These are phyloP conservation scores for Sturnus vulgaris DNA, from an alignment of 2,113 vertebrate genomes.

Conservation along the genomic window DNA sequence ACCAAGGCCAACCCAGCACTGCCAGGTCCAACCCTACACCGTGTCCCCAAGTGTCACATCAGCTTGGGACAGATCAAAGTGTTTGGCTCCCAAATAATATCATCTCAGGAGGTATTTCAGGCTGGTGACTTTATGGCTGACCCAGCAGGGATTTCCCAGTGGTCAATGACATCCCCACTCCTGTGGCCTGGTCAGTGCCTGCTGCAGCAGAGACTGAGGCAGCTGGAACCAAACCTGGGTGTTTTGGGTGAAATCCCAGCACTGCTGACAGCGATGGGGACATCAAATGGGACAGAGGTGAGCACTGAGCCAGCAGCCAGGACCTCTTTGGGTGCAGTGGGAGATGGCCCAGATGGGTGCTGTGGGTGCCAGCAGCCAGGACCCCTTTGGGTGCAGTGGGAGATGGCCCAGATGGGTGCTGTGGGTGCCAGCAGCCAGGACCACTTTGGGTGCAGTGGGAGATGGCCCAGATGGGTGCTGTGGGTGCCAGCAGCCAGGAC, in stretches of 20 bases:
- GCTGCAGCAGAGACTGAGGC: neutral
- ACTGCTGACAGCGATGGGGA: neutral
- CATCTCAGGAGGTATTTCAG: neutral
- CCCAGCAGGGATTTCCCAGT: neutral
- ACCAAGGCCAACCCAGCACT: neutral
- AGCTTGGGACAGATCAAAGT: accelerated
- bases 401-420: too few species aligned
- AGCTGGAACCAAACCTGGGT: neutral
- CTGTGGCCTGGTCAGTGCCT: accelerated
- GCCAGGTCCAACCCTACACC: neutral
- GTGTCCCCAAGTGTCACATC: neutral
- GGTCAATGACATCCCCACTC: accelerated
- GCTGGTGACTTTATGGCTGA: neutral
- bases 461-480: too few species aligned
- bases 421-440: too few species aligned
- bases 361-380: neutral
- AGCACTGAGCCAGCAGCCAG: neutral
- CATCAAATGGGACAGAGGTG: neutral
- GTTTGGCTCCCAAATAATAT: accelerated
- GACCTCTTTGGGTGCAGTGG: neutral
- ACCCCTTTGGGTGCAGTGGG: too few species aligned
- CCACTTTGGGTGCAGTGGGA: too few species aligned
- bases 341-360: neutral
- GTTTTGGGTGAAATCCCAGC: neutral
- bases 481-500: neutral